A percentile compares a stretch with the other conserved stretches of the same genome.
phyloP scores from a whole-genome alignment of 2,113 vertebrate species.

The Verasper variegatus region DNA sequence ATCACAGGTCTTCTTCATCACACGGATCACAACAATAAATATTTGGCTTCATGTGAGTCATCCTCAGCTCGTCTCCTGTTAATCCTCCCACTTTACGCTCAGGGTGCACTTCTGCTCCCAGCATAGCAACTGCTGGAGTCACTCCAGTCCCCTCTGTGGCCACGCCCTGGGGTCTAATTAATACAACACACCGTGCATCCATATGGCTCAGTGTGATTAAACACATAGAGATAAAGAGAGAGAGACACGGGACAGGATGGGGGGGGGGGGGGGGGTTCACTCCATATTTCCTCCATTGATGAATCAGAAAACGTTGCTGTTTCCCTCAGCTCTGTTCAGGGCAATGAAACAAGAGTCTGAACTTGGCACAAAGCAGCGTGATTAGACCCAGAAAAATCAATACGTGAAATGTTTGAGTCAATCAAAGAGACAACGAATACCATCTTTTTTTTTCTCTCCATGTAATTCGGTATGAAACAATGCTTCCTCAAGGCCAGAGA shows the following conservation, averaged over 20 bases:
- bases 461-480: constrained; percentile 42
- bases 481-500: constrained; percentile 48
- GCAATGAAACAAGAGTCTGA: constrained; percentile 50
- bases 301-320: constrained; percentile 42
- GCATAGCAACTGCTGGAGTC: constrained; percentile 60
- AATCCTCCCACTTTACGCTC: neutral
- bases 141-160: constrained; percentile 50
- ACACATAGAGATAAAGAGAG: constrained; percentile 38
- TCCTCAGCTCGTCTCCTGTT: neutral
- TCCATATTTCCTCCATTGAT: constrained; percentile 38
- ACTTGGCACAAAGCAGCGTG: constrained; percentile 55
- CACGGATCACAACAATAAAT: neutral
- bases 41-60: constrained; percentile 1
- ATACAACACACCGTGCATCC: constrained; percentile 75
- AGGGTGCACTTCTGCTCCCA: constrained; percentile 20
- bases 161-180: constrained; percentile 77
- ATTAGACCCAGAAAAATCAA: constrained; percentile 67
- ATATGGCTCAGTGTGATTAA: constrained; percentile 77
- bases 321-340: constrained; percentile 32
- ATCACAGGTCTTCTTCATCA: neutral
- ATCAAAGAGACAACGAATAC: constrained; percentile 58
- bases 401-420: constrained; percentile 58
- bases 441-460: constrained; percentile 13
- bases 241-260: constrained; percentile 11
- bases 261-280: neutral